A percentile compares a stretch with the other conserved stretches of the same genome.
Evolutionary conservation across 53 echinoderm and acorn worm genomes (phyloP).

Genomic region (Zoroaster sp.): DNA sequence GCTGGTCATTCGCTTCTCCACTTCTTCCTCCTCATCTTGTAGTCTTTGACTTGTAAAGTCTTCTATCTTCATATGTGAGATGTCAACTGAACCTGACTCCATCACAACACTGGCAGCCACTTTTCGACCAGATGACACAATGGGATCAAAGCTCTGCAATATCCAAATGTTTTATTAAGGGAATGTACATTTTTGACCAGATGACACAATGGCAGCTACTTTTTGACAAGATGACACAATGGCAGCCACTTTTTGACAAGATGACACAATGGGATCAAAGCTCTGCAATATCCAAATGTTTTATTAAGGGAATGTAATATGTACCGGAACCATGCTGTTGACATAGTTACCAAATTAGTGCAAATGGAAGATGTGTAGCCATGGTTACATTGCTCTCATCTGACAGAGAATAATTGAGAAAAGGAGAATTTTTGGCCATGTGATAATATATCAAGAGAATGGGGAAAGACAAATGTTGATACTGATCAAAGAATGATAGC

Average conservation of each 20-base stretch:
- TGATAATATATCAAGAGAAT: no score
- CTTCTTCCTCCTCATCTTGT: conserved; percentile 71
- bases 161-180: neutral
- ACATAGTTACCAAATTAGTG: no score
- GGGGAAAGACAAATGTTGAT: no score
- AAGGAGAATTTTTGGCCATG: no score
- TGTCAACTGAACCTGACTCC: conserved; percentile 78
- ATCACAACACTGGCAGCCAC: conserved; percentile 71
- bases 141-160: neutral
- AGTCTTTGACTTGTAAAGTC: conserved; percentile 90
- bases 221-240: no score
- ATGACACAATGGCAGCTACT: conserved; percentile 65
- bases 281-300: neutral
- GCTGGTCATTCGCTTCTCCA: conserved; percentile 32
- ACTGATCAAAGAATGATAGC: no score
- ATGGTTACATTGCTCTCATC: no score
- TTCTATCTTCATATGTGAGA: conserved; percentile 92
- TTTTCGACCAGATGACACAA: neutral
- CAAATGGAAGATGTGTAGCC: no score
- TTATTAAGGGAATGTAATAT: neutral
- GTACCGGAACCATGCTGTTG: no score
- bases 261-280: neutral
- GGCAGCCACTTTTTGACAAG: conserved; percentile 27
- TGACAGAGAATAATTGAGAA: no score
- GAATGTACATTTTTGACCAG: no score